These are phyloP conservation scores for Monoplex corrugatus DNA, from an alignment of 2,888 invertebrate species.

Conservation along the genomic window DNA sequence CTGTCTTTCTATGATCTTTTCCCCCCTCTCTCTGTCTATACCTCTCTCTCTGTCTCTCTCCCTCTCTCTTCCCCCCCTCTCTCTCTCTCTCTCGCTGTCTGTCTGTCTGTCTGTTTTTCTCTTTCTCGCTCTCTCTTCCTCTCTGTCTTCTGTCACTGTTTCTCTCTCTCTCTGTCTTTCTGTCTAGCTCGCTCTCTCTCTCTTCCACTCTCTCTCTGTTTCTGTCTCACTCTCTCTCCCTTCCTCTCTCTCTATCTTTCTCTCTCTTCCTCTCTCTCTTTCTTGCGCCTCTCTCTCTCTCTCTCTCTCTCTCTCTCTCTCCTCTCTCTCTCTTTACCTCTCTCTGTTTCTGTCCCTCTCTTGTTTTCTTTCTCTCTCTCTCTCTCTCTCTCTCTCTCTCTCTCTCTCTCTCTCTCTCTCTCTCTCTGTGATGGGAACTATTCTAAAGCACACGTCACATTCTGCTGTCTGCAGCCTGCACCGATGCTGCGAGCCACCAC, in stretches of 20 bases:
- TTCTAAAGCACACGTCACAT: too few relatives aligned
- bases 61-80: too few relatives aligned
- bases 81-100: too few relatives aligned
- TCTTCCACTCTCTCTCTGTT: not conserved
- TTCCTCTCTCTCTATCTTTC: not conserved
- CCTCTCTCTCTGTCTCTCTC: too few relatives aligned
- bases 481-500: not conserved
- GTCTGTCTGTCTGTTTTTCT: too few relatives aligned
- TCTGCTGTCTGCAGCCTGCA: not conserved
- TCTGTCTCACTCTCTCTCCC: too few relatives aligned
- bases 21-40: too few relatives aligned
- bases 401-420: not conserved
- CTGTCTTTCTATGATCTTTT: too few relatives aligned
- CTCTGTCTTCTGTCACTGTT: too few relatives aligned
- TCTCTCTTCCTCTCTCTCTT: not conserved
- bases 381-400: not conserved
- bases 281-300: not conserved
- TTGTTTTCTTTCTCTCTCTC: not conserved
- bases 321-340: not conserved
- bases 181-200: not conserved
- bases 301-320: not conserved
- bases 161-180: not conserved
- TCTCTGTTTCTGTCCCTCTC: not conserved
- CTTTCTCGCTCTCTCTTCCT: too few relatives aligned
- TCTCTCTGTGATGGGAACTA: too few relatives aligned